Percentiles rank a stretch among this genome's conserved stretches.
These are phyloP conservation scores for Marronus borbonicus DNA, from an alignment of 2,888 invertebrate genomes.

Conservation along the genomic window DNA sequence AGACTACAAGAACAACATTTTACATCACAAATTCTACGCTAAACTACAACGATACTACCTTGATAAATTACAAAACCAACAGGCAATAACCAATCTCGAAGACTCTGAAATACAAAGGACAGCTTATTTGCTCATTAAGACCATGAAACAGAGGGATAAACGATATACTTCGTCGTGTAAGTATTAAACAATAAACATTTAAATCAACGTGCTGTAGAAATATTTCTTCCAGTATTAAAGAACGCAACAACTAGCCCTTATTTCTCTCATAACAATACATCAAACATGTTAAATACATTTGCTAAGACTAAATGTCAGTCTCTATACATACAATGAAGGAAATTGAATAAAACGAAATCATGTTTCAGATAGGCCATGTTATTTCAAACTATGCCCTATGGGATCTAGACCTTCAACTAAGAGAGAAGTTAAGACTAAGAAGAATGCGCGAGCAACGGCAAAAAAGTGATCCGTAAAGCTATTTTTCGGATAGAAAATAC, in stretches of 20 bases:
- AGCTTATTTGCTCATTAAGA: conserved; percentile 60
- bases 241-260: background rate
- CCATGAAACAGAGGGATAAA: conserved; percentile 61
- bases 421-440: background rate
- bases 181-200: conserved; percentile 53
- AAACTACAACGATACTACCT: conserved; percentile 54
- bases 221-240: background rate
- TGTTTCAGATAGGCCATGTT: conserved; percentile 22
- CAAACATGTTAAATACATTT: no score
- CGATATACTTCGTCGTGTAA: conserved; percentile 62
- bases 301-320: no score
- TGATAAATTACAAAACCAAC: conserved; percentile 50
- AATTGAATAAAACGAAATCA: no score
- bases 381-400: conserved; percentile 39
- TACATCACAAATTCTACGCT: conserved; percentile 39
- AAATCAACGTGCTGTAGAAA: background rate
- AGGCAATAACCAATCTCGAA: conserved; percentile 36
- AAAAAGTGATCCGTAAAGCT: no score
- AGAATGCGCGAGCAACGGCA: background rate
- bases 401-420: background rate
- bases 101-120: conserved; percentile 51
- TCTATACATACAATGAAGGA: no score
- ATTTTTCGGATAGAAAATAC: no score
- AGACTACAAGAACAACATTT: conserved; percentile 20
- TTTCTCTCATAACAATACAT: no score